Conservation (phyloP, 2,888 invertebrate species). For the Hofmannophila pseudospretella region DNA sequence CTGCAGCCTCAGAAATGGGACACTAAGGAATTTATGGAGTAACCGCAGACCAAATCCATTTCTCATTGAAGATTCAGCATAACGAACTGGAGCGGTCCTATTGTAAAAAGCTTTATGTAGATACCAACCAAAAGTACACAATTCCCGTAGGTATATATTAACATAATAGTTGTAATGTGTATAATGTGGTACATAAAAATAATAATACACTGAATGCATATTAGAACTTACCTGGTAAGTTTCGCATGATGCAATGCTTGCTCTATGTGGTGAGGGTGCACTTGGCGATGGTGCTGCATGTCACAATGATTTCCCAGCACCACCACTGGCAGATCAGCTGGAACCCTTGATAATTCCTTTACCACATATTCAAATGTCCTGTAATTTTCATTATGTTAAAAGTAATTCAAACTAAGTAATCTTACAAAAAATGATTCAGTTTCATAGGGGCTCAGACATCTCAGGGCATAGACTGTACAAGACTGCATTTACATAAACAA, state of each 20-base stretch:
- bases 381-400: slow-evolving; percentile 18
- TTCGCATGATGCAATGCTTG: slow-evolving; percentile 61
- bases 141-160: no score
- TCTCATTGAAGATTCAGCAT: slow-evolving; percentile 95
- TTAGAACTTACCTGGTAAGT: slow-evolving; percentile 52
- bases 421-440: no score
- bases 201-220: no score
- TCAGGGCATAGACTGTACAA: no score
- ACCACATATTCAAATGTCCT: slow-evolving; percentile 97
- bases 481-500: no score
- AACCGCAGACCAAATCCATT: slow-evolving; percentile 96
- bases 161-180: no score
- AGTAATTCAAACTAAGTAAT: no score
- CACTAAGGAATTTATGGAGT: slow-evolving; percentile 95
- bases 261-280: slow-evolving; percentile 76
- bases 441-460: no score
- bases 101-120: not conserved
- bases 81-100: slow-evolving; percentile 84
- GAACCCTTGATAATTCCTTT: slow-evolving; percentile 89
- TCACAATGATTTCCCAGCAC: slow-evolving; percentile 96
- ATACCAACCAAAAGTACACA: no score
- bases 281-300: slow-evolving; percentile 96
- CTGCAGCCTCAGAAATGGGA: slow-evolving; percentile 95
- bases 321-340: slow-evolving; percentile 88
- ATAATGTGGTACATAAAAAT: no score